phyloP scores from a whole-genome alignment of 1,140 invertebrate species.

The Drosophila mayri region DNA sequence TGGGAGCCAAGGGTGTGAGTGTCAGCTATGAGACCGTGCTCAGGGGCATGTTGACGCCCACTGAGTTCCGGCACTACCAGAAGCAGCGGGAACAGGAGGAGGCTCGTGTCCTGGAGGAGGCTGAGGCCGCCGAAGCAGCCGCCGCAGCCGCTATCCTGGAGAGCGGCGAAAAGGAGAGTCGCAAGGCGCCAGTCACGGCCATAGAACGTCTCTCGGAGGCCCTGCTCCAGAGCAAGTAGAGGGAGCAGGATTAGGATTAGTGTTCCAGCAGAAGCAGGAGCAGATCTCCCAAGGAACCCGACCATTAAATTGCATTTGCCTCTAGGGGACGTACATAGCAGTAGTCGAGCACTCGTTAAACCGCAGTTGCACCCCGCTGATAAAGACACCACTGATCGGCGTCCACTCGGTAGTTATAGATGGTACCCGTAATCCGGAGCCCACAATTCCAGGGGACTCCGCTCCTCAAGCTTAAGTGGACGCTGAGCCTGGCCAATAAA shows the following conservation, averaged over 20 bases:
- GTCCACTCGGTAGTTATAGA: conserved; percentile 42
- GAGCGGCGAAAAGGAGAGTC: conserved; percentile 49
- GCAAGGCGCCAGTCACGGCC: conserved; percentile 61
- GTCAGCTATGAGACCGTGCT: conserved; percentile 89
- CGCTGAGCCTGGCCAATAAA: conserved; percentile 51
- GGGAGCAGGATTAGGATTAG: conserved; percentile 8
- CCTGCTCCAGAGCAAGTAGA: conserved; percentile 62
- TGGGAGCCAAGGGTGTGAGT: conserved; percentile 89
- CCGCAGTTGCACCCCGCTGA: conserved; percentile 40
- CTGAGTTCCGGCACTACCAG: conserved; percentile 88
- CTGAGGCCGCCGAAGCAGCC: conserved; percentile 61
- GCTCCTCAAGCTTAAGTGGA: conserved; percentile 52
- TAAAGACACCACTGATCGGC: conserved; percentile 27
- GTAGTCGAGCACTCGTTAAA: conserved; percentile 54
- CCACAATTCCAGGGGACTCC: background rate
- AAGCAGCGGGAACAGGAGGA: conserved; percentile 84
- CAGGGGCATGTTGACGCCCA: conserved; percentile 90
- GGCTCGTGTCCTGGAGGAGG: conserved; percentile 64
- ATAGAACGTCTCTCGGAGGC: conserved; percentile 76
- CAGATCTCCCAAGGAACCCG: conserved; percentile 3
- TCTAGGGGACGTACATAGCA: conserved; percentile 41
- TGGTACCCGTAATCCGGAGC: conserved; percentile 19
- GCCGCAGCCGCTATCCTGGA: conserved; percentile 38
- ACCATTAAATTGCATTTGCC: conserved; percentile 69
- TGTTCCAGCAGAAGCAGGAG: background rate